Evolutionary conservation across 2,888 invertebrate genomes (phyloP).

Genomic region (Ormyrus thymus): DNA sequence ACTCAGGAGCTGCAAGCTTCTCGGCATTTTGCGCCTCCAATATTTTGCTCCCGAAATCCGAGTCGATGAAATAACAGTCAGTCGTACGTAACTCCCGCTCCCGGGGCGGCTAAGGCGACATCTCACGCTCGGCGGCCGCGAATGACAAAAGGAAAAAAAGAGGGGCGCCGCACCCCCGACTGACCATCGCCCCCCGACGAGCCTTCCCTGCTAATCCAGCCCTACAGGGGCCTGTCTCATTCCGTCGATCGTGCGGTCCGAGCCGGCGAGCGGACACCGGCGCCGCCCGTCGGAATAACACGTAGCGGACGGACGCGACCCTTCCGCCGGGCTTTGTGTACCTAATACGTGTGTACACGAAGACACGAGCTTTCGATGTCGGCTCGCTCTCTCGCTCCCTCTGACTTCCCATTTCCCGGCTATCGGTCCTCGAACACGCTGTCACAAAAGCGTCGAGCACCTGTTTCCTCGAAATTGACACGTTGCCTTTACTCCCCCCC

Average conservation of each 20-base stretch:
- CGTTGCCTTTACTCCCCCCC: constrained; percentile 60
- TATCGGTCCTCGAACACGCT: constrained; percentile 67
- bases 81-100: too few relatives aligned
- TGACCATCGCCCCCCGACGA: too few relatives aligned
- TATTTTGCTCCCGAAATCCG: too few relatives aligned
- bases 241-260: constrained; percentile 32
- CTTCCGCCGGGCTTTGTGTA: constrained; percentile 46
- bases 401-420: constrained; percentile 59
- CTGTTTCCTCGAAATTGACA: constrained; percentile 72
- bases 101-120: too few relatives aligned
- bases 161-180: neutral
- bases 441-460: constrained; percentile 72
- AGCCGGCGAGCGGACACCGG: neutral
- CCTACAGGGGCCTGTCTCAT: constrained; percentile 12
- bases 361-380: constrained; percentile 14
- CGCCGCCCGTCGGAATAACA: constrained; percentile 1
- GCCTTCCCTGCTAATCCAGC: constrained; percentile 20
- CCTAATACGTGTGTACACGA: constrained; percentile 38
- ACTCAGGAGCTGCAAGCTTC: too few relatives aligned
- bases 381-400: constrained; percentile 44
- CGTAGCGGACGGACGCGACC: constrained; percentile 41
- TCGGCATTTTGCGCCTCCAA: too few relatives aligned
- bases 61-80: too few relatives aligned
- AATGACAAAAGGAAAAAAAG: neutral
- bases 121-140: too few relatives aligned